These are phyloP conservation scores for Julus scanicus DNA, from an alignment of 2,888 invertebrate genomes.

Conservation along the genomic window DNA sequence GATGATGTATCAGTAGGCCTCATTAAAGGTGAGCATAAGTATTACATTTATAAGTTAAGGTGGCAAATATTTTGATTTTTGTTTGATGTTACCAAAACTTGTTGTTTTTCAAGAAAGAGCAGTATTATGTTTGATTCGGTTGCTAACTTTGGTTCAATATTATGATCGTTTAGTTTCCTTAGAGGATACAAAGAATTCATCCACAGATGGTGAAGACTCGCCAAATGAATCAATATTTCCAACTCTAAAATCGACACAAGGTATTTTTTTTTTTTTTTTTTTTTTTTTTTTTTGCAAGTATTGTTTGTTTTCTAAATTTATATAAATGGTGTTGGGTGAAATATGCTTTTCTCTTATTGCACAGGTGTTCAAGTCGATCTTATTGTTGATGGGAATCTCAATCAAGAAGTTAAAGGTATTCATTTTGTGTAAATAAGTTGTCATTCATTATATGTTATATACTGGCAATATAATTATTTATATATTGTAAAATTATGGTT, in stretches of 20 bases:
- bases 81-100: not conserved
- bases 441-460: not conserved
- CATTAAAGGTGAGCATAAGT: slow-evolving; percentile 44
- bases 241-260: slow-evolving; percentile 50
- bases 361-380: slow-evolving; percentile 53
- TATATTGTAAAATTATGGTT: not conserved
- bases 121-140: too few relatives aligned
- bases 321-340: not conserved
- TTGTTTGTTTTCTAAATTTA: not conserved
- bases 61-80: not conserved
- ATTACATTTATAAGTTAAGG: not conserved
- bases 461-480: too few relatives aligned
- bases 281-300: not conserved
- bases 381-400: slow-evolving; percentile 50
- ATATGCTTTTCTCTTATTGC: not conserved
- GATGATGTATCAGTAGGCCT: slow-evolving; percentile 60
- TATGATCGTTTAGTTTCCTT: slow-evolving; percentile 1
- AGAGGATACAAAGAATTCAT: slow-evolving; percentile 34
- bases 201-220: slow-evolving; percentile 47
- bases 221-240: slow-evolving; percentile 44
- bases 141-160: too few relatives aligned
- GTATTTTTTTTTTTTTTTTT: too few relatives aligned
- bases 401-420: slow-evolving; percentile 50
- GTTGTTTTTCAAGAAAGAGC: too few relatives aligned
- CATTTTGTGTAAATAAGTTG: not conserved